Evolutionary conservation across 2,113 vertebrate genomes (phyloP).

Genomic region (Todiramphus saurophagus): DNA sequence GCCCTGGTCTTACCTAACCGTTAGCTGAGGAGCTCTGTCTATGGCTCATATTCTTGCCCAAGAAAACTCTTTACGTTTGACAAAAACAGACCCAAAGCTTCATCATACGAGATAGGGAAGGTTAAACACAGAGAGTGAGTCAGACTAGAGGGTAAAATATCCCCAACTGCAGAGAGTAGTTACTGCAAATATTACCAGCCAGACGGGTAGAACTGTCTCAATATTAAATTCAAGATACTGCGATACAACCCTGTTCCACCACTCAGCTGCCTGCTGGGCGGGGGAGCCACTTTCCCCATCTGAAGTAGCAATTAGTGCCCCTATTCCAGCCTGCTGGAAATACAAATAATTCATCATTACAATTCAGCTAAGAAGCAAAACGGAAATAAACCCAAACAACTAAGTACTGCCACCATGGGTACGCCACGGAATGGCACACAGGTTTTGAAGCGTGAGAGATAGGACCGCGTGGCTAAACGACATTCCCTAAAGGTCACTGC

Average conservation of each 20-base stretch:
- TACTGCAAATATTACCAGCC: neutral
- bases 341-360: neutral
- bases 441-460: fast-evolving
- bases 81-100: neutral
- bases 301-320: neutral
- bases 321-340: neutral
- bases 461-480: neutral
- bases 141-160: neutral
- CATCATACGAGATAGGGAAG: neutral
- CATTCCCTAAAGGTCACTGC: neutral
- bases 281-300: neutral
- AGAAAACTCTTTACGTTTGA: neutral
- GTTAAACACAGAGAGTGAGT: neutral
- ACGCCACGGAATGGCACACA: fast-evolving
- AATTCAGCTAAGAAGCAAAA: neutral
- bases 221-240: neutral
- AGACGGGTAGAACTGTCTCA: neutral
- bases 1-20: neutral
- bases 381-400: fast-evolving
- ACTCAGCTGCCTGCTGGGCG: neutral
- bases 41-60: neutral
- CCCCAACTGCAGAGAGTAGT: neutral
- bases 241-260: neutral
- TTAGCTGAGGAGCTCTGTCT: neutral
- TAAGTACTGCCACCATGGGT: neutral